Conservation (phyloP, 2,113 vertebrate genomes). For the Melozone crissalis region DNA sequence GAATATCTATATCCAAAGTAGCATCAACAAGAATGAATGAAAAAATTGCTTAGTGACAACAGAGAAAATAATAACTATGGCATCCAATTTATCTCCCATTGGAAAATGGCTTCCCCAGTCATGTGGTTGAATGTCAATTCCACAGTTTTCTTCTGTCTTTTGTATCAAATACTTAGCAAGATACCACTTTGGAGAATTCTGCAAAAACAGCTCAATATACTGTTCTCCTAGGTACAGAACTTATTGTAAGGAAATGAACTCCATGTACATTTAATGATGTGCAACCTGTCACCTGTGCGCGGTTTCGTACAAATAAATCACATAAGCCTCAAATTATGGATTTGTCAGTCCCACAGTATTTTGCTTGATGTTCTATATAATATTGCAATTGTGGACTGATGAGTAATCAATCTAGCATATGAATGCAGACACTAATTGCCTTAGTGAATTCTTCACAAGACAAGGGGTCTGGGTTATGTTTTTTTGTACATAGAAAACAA, state of each 20-base stretch:
- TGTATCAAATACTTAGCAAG: not conserved
- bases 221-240: not conserved
- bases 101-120: not conserved
- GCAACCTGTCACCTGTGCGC: not conserved
- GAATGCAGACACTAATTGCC: not conserved
- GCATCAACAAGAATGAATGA: not conserved
- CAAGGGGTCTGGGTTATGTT: not conserved
- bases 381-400: not conserved
- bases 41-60: not conserved
- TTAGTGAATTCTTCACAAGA: not conserved
- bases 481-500: not conserved
- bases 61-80: not conserved
- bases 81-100: not conserved
- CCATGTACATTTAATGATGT: not conserved
- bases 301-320: not conserved
- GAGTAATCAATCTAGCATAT: not conserved
- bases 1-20: not conserved
- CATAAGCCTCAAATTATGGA: not conserved
- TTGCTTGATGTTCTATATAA: not conserved
- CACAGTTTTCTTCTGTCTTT: not conserved
- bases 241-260: not conserved
- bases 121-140: not conserved
- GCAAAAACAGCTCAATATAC: not conserved
- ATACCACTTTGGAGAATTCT: not conserved
- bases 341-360: not conserved